Conservation (phyloP, 53 echinoderm and acorn worm species). For the Glandiceps talaboti region DNA sequence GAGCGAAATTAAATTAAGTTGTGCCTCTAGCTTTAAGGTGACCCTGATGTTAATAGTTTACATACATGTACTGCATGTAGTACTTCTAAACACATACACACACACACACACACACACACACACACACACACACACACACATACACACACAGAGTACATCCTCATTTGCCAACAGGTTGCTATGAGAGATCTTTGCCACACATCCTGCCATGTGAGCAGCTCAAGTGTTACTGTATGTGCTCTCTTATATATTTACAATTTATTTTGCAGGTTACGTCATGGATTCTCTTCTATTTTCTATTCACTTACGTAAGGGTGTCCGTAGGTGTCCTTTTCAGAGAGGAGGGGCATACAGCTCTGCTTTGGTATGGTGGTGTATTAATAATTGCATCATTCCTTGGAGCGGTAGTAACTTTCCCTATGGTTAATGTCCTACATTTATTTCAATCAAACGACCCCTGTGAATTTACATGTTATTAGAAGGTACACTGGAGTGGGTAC, state of each 20-base stretch:
- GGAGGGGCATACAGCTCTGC: constrained; percentile 14
- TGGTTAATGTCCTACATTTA: constrained; percentile 25
- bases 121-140: neutral
- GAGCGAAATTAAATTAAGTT: no score
- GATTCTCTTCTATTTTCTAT: constrained; percentile 24
- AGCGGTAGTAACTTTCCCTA: constrained; percentile 43
- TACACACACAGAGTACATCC: neutral
- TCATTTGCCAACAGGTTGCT: neutral
- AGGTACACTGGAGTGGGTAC: neutral
- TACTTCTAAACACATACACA: no score
- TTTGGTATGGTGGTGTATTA: constrained; percentile 37
- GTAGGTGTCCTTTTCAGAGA: constrained; percentile 36
- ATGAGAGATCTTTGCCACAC: neutral
- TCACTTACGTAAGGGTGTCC: constrained; percentile 36
- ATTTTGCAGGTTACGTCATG: constrained; percentile 38
- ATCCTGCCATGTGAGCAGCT: neutral
- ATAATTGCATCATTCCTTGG: constrained; percentile 45
- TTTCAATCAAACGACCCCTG: constrained; percentile 8
- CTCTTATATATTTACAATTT: no score
- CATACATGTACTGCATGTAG: no score
- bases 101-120: neutral
- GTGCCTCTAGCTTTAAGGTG: no score
- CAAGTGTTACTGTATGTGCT: no score
- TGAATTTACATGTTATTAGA: neutral
- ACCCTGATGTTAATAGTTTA: no score